Percentiles rank a stretch among this genome's conserved stretches.
Evolutionary conservation across 1,140 invertebrate species (phyloP).

Genomic region (Phocides pigmalion): DNA sequence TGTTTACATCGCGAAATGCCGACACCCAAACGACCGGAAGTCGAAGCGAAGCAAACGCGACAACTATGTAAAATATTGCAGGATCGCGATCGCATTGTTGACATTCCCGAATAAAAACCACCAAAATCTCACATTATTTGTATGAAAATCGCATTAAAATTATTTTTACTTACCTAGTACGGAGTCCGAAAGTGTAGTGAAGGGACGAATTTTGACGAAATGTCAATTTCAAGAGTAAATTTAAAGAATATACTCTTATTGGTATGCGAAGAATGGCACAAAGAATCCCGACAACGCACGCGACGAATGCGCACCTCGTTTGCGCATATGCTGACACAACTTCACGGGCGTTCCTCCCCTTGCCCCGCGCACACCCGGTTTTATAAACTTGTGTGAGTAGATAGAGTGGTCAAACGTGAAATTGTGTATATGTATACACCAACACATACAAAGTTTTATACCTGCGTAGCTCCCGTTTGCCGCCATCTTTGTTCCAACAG

Average conservation of each 20-base stretch:
- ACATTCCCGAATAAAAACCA: constrained; percentile 87
- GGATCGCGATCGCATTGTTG: constrained; percentile 89
- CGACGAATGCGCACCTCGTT: constrained; percentile 90
- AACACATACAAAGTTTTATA: constrained; percentile 68
- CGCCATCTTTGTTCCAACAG: constrained; percentile 77
- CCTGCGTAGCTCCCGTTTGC: constrained; percentile 74
- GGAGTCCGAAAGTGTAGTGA: constrained; percentile 85
- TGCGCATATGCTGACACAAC: constrained; percentile 90
- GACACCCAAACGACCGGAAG: constrained; percentile 84
- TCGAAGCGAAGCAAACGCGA: constrained; percentile 87
- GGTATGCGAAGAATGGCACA: constrained; percentile 97
- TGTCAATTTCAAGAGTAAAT: constrained; percentile 85
- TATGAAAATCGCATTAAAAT: constrained; percentile 84
- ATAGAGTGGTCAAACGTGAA: constrained; percentile 82
- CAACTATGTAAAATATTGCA: constrained; percentile 92
- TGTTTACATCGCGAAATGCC: constrained; percentile 83
- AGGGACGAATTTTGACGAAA: constrained; percentile 87
- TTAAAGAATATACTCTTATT: constrained; percentile 92
- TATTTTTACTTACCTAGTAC: constrained; percentile 87
- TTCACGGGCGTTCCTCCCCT: constrained; percentile 85
- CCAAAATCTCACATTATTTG: constrained; percentile 82
- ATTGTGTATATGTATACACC: constrained; percentile 75
- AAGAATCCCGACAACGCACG: constrained; percentile 97
- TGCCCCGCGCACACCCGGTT: constrained; percentile 76
- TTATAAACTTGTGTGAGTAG: constrained; percentile 61